A percentile compares a stretch with the other conserved stretches of the same genome.
Conservation (phyloP, 1,140 invertebrate species). For the Lepidostoma basale region DNA sequence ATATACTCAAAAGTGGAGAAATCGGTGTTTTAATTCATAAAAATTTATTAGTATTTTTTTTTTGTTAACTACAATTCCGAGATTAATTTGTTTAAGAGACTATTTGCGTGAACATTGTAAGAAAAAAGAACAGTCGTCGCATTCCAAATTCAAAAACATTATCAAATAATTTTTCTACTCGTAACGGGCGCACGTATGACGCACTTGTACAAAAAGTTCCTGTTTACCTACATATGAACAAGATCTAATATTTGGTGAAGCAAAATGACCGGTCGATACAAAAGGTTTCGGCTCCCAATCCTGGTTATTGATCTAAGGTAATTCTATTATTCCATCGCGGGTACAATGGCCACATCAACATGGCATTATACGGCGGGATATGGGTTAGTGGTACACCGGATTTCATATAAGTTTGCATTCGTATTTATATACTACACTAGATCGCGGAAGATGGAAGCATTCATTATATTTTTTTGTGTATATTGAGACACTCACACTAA, state of each 20-base stretch:
- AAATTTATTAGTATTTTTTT: too few relatives aligned
- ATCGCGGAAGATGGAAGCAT: too few relatives aligned
- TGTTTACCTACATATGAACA: too few relatives aligned
- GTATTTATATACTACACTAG: too few relatives aligned
- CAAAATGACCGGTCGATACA: constrained; percentile 35
- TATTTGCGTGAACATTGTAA: neutral
- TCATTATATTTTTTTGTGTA: too few relatives aligned
- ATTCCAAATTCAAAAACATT: neutral
- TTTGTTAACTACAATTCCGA: neutral
- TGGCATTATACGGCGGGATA: constrained; percentile 24
- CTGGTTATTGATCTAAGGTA: constrained; percentile 39
- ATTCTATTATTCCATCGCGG: constrained; percentile 38
- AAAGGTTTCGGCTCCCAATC: constrained; percentile 37
- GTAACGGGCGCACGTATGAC: neutral
- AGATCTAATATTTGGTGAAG: constrained; percentile 16
- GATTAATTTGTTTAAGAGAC: neutral
- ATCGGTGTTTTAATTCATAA: too few relatives aligned
- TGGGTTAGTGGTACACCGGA: constrained; percentile 39
- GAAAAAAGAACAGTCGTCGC: neutral
- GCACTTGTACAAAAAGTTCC: neutral
- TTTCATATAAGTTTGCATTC: too few relatives aligned
- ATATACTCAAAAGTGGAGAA: too few relatives aligned
- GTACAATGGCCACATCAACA: constrained; percentile 36
- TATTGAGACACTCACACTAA: too few relatives aligned
- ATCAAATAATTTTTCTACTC: too few relatives aligned